phyloP scores from a whole-genome alignment of 2,888 invertebrate species.

The Euplagia quadripunctaria region DNA sequence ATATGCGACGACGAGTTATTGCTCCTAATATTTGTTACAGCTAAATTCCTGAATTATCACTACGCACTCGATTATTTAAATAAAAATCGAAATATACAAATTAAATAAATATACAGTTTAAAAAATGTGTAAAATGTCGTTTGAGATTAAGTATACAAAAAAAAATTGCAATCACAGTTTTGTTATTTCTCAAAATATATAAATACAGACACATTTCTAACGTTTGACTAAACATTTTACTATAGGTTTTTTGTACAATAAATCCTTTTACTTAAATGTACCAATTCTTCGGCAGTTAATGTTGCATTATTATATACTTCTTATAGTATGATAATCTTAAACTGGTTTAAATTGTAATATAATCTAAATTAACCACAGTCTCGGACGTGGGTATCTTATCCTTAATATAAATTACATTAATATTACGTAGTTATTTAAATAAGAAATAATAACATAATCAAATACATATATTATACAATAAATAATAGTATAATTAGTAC shows the following conservation, averaged over 20 bases:
- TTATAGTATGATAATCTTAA: slow-evolving; percentile 1
- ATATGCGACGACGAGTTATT: slow-evolving; percentile 79
- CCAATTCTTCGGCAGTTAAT: slow-evolving; percentile 40
- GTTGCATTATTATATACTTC: slow-evolving; percentile 14
- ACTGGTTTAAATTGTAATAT: slow-evolving; percentile 2
- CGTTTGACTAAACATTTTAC: slow-evolving; percentile 21
- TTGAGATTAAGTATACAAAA: slow-evolving; percentile 22
- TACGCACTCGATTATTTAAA: slow-evolving; percentile 44
- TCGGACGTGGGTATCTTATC: slow-evolving; percentile 29
- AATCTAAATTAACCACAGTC: slow-evolving; percentile 27
- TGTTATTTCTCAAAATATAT: slow-evolving; percentile 36
- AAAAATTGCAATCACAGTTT: slow-evolving; percentile 52
- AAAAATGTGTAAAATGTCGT: slow-evolving; percentile 42
- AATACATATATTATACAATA: not conserved
- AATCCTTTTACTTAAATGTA: slow-evolving; percentile 36
- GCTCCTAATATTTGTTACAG: slow-evolving; percentile 65
- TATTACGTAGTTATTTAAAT: not conserved
- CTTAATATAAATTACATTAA: not conserved
- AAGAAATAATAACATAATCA: not conserved
- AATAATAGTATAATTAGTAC: not conserved
- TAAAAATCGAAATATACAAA: slow-evolving; percentile 26
- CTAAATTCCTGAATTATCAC: slow-evolving; percentile 46
- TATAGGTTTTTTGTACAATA: slow-evolving; percentile 51
- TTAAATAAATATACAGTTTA: slow-evolving; percentile 13
- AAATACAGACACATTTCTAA: slow-evolving; percentile 27